These are phyloP conservation scores for Salvelinus sp. DNA, from an alignment of 2,113 vertebrate species.

Conservation along the genomic window DNA sequence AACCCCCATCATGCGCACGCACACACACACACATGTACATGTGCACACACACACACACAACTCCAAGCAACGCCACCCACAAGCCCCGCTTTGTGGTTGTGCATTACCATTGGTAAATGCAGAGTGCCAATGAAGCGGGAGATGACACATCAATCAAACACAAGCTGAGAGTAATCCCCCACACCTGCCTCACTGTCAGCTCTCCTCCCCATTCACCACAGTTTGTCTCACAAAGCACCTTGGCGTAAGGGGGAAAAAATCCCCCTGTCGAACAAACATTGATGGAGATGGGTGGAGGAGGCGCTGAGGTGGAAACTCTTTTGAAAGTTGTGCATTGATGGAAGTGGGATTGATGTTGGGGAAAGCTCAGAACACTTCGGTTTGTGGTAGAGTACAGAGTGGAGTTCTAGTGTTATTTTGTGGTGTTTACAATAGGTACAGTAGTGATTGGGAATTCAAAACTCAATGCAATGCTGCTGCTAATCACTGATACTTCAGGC, in stretches of 20 bases:
- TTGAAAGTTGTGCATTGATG: not conserved
- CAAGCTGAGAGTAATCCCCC: constrained; percentile 29
- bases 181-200: constrained; percentile 51
- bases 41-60: not conserved
- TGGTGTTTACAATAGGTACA: too few species aligned
- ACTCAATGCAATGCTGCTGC: too few species aligned
- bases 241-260: not conserved
- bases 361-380: not conserved
- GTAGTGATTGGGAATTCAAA: too few species aligned
- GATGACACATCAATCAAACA: constrained; percentile 64
- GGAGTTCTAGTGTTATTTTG: too few species aligned
- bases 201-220: constrained; percentile 1
- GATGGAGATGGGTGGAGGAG: not conserved
- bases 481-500: too few species aligned
- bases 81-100: constrained; percentile 12
- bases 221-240: not conserved
- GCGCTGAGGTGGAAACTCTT: not conserved
- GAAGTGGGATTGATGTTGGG: not conserved
- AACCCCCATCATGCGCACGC: not conserved
- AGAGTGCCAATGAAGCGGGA: constrained; percentile 34
- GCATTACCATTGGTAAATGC: constrained; percentile 49
- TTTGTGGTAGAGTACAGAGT: too few species aligned
- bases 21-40: not conserved
- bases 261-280: not conserved
- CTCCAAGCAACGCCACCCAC: not conserved